Conservation (phyloP, 1,140 invertebrate species). For the Trachelipus rathkii region DNA sequence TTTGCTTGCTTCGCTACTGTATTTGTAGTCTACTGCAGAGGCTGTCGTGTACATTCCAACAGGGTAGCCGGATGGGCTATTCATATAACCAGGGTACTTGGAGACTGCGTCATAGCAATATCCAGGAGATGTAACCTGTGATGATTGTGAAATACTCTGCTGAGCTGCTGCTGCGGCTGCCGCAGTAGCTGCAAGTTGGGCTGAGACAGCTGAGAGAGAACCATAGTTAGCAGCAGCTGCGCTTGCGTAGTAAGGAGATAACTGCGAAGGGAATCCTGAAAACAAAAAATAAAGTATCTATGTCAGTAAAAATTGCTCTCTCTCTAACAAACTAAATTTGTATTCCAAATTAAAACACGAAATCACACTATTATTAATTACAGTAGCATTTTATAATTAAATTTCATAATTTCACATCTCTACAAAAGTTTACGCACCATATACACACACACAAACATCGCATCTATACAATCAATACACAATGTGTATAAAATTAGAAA, state of each 20-base stretch:
- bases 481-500: no score
- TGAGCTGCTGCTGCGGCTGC: slow-evolving; percentile 36
- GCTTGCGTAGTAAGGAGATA: slow-evolving; percentile 41
- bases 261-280: slow-evolving; percentile 36
- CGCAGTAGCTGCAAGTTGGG: slow-evolving; percentile 30
- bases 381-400: no score
- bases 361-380: no score
- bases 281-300: background rate
- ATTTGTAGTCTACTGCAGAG: slow-evolving; percentile 54
- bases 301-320: no score
- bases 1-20: slow-evolving; percentile 38
- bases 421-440: no score
- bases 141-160: slow-evolving; percentile 31
- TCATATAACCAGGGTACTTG: slow-evolving; percentile 41
- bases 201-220: slow-evolving; percentile 40
- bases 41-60: slow-evolving; percentile 37
- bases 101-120: slow-evolving; percentile 35
- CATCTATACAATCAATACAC: no score
- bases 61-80: slow-evolving; percentile 34
- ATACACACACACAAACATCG: no score
- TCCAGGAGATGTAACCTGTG: slow-evolving; percentile 29
- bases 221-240: slow-evolving; percentile 42
- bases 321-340: no score
- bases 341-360: no score
- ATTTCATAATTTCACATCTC: no score